These are phyloP conservation scores for Penaeus monodon DNA, from an alignment of 2,888 invertebrate genomes.

Conservation along the genomic window DNA sequence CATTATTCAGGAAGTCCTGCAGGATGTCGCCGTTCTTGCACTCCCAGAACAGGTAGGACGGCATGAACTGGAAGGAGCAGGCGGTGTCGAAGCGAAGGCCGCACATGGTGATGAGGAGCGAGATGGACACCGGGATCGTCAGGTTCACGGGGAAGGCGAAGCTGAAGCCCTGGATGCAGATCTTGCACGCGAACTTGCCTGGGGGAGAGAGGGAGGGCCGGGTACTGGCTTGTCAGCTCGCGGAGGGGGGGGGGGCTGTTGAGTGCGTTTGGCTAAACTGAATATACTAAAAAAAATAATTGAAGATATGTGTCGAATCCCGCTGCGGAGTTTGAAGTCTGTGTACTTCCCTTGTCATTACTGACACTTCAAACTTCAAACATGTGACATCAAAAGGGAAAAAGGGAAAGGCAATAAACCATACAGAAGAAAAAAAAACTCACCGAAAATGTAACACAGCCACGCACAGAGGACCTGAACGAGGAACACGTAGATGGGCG, in stretches of 20 bases:
- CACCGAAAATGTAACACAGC: conserved; percentile 88
- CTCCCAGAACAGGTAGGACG: conserved; percentile 91
- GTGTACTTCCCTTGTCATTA: too few species aligned
- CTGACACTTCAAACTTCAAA: not conserved
- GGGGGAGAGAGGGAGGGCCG: conserved; percentile 68
- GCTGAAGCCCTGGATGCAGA: conserved; percentile 96
- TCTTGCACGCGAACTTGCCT: conserved; percentile 95
- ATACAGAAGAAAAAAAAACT: conserved; percentile 62
- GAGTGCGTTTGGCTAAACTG: too few species aligned
- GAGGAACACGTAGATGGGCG: conserved; percentile 82
- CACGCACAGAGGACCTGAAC: conserved; percentile 87
- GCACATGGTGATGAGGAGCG: conserved; percentile 87
- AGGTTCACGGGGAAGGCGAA: conserved; percentile 96
- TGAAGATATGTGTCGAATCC: too few species aligned
- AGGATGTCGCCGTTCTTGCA: conserved; percentile 86
- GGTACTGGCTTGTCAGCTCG: conserved; percentile 20
- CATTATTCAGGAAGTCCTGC: conserved; percentile 85
- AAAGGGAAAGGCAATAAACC: not conserved
- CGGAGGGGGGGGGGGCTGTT: too few species aligned
- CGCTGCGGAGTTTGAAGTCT: too few species aligned
- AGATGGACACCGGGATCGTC: conserved; percentile 90
- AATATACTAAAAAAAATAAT: too few species aligned
- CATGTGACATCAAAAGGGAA: not conserved
- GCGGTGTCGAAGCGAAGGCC: conserved; percentile 86
- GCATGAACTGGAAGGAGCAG: conserved; percentile 88